These are phyloP conservation scores for Microctenopoma lineatum DNA, from an alignment of 2,797 vertebrate genomes.

Conservation along the genomic window DNA sequence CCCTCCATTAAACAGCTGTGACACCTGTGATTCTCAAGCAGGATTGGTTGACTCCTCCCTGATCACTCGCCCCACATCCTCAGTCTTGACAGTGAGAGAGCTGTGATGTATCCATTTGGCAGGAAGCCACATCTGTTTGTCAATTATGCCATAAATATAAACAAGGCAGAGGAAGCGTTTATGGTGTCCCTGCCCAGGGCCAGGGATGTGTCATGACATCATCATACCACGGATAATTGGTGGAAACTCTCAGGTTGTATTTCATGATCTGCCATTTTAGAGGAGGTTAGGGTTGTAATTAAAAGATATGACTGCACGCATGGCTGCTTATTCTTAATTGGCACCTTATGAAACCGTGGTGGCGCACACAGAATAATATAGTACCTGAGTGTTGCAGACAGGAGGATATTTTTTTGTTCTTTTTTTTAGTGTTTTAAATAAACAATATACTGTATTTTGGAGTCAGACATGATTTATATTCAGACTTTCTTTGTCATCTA, in stretches of 20 bases:
- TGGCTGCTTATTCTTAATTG: slow-evolving; percentile 70
- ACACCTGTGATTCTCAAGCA: slow-evolving; percentile 40
- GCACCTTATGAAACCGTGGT: slow-evolving; percentile 55
- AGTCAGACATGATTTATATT: slow-evolving; percentile 9
- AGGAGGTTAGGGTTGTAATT: slow-evolving; percentile 74
- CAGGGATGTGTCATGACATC: slow-evolving; percentile 78
- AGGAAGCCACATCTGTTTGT: slow-evolving; percentile 74
- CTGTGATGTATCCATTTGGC: slow-evolving; percentile 73
- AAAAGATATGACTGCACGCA: slow-evolving; percentile 72
- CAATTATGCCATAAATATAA: slow-evolving; percentile 81
- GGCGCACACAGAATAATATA: slow-evolving; percentile 28
- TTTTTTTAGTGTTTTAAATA: slow-evolving; percentile 13
- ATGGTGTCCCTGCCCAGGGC: slow-evolving; percentile 63
- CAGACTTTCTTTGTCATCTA: slow-evolving; percentile 1
- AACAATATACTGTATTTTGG: slow-evolving; percentile 9
- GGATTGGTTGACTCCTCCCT: slow-evolving; percentile 35
- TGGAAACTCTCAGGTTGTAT: slow-evolving; percentile 72
- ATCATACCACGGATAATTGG: slow-evolving; percentile 73
- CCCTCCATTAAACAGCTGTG: slow-evolving; percentile 38
- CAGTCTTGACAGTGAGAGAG: slow-evolving; percentile 44
- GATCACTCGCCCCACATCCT: slow-evolving; percentile 51
- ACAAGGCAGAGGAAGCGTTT: slow-evolving; percentile 70
- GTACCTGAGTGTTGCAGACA: slow-evolving; percentile 19
- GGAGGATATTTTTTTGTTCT: slow-evolving; percentile 27
- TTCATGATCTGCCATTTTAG: slow-evolving; percentile 72